These are phyloP conservation scores for Tarsius wallacei DNA, from an alignment of 2,797 vertebrate species.

Conservation along the genomic window DNA sequence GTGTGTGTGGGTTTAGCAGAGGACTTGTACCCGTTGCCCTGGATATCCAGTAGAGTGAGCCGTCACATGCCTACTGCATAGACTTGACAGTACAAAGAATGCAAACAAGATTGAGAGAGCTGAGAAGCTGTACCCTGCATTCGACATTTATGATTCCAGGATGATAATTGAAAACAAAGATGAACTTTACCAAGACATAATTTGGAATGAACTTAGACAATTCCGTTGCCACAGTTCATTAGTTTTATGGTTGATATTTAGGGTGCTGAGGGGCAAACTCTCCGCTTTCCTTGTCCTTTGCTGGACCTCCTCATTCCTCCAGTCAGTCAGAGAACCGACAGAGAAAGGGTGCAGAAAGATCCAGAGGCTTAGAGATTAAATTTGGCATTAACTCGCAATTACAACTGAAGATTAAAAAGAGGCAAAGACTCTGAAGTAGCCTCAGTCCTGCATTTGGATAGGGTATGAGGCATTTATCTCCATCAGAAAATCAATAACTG, in stretches of 20 bases:
- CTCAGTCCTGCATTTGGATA: background rate
- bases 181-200: slow-evolving; percentile 77
- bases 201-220: slow-evolving; percentile 73
- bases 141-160: slow-evolving; percentile 56
- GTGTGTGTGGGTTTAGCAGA: background rate
- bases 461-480: slow-evolving; percentile 42
- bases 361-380: background rate
- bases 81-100: background rate
- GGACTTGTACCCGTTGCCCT: background rate
- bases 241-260: slow-evolving; percentile 70
- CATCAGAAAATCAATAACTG: slow-evolving; percentile 67
- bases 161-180: slow-evolving; percentile 75
- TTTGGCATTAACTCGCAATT: background rate
- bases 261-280: background rate
- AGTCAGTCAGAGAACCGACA: background rate
- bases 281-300: slow-evolving; percentile 34
- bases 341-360: background rate
- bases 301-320: background rate
- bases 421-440: background rate
- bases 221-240: slow-evolving; percentile 65
- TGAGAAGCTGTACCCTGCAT: background rate
- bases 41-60: background rate
- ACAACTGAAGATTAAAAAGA: slow-evolving; percentile 14
- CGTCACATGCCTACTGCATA: accelerated
- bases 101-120: background rate